A percentile compares a stretch with the other conserved stretches of the same genome.
phyloP scores from a whole-genome alignment of 2,797 vertebrate genomes.

The Pelochelys cantorii region DNA sequence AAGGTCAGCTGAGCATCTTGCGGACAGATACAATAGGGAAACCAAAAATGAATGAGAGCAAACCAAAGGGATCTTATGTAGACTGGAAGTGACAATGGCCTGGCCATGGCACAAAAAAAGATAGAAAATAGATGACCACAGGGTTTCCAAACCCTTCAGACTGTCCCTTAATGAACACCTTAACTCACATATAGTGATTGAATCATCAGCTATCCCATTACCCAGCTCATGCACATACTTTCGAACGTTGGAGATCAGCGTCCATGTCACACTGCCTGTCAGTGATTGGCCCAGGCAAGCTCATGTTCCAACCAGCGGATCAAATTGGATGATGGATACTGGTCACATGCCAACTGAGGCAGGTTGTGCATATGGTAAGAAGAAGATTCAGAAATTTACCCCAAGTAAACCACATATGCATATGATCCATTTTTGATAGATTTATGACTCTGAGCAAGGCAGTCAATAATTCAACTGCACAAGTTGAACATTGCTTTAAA shows the following conservation, averaged over 20 bases:
- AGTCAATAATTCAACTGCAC: constrained; percentile 15
- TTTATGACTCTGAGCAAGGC: neutral
- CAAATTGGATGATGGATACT: too few relatives aligned
- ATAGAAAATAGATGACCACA: accelerated
- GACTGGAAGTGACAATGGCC: neutral
- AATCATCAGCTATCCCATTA: neutral
- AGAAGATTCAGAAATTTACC: neutral
- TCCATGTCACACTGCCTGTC: too few relatives aligned
- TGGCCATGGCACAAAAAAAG: neutral
- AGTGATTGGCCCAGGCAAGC: too few relatives aligned
- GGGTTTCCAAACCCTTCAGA: neutral
- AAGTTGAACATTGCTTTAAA: accelerated
- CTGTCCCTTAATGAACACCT: neutral
- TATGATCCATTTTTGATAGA: constrained; percentile 25
- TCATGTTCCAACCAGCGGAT: too few relatives aligned
- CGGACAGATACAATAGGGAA: neutral
- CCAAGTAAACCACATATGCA: neutral
- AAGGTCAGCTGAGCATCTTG: neutral
- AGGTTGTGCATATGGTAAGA: too few relatives aligned
- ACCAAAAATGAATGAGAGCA: neutral
- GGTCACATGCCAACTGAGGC: too few relatives aligned
- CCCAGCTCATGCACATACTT: neutral
- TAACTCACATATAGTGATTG: neutral
- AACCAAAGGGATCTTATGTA: neutral
- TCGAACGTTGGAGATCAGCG: neutral